Evolutionary conservation across 2,888 invertebrate species (phyloP).

Genomic region (Drosophila rellima): DNA sequence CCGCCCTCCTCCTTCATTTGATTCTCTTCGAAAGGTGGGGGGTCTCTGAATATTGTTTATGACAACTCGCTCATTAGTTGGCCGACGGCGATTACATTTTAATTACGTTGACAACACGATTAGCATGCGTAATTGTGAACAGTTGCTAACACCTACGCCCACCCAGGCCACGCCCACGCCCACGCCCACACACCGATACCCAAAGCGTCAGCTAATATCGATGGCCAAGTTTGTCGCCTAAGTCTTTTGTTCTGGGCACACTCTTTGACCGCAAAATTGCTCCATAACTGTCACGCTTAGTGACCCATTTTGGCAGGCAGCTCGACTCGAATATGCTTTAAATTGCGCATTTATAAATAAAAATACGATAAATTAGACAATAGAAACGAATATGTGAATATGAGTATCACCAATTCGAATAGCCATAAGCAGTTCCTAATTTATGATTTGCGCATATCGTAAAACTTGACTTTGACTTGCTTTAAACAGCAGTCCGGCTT

Average conservation of each 20-base stretch:
- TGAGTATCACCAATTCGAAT: conserved; percentile 28
- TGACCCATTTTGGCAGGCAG: conserved; percentile 71
- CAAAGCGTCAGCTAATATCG: background rate
- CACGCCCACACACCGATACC: conserved; percentile 20
- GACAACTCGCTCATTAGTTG: conserved; percentile 70
- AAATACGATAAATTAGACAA: conserved; percentile 65
- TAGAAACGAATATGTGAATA: conserved; percentile 16
- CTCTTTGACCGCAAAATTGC: conserved; percentile 62
- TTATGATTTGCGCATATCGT: conserved; percentile 61
- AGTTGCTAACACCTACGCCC: conserved; percentile 36
- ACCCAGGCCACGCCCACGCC: conserved; percentile 16
- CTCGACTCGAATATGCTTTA: conserved; percentile 35
- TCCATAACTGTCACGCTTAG: conserved; percentile 77
- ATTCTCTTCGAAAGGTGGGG: background rate
- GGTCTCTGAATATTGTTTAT: conserved; percentile 57
- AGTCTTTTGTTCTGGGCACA: conserved; percentile 69
- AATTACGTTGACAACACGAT: conserved; percentile 79
- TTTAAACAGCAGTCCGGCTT: conserved; percentile 56
- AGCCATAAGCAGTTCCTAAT: conserved; percentile 70
- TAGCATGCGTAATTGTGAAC: conserved; percentile 76
- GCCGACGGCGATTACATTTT: conserved; percentile 72
- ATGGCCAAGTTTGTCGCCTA: conserved; percentile 59
- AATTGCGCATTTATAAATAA: conserved; percentile 76
- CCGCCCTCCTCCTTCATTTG: background rate
- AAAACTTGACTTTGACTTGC: conserved; percentile 78